Conservation (phyloP, 2,797 vertebrate genomes). For the Melopsittacus undulatus region DNA sequence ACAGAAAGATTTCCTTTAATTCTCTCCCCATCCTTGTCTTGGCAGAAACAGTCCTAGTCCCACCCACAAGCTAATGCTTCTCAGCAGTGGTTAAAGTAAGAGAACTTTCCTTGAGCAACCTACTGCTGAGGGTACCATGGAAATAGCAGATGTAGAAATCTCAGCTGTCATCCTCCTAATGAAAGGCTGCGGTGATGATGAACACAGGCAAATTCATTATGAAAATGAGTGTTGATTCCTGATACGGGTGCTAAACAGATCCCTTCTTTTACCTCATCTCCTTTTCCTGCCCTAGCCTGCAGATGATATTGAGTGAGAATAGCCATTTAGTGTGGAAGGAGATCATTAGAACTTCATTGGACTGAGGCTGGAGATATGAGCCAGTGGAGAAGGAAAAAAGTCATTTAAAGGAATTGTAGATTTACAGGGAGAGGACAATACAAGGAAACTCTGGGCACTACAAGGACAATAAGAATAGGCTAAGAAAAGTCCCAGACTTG, state of each 20-base stretch:
- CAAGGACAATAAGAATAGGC: background rate
- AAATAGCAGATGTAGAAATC: constrained; percentile 15
- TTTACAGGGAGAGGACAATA: background rate
- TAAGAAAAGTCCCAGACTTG: background rate
- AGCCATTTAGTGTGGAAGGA: background rate
- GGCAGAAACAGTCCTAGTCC: background rate
- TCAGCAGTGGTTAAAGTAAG: background rate
- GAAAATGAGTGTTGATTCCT: constrained; percentile 10
- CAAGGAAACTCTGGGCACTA: background rate
- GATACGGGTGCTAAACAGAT: background rate
- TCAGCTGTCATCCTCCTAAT: background rate
- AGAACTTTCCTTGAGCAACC: background rate
- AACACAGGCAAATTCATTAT: constrained; percentile 7
- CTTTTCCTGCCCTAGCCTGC: background rate
- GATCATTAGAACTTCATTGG: background rate
- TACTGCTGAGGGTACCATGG: background rate
- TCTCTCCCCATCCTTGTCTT: background rate
- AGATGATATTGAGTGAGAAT: background rate
- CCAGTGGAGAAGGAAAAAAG: background rate
- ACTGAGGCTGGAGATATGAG: background rate
- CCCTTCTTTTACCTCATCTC: background rate
- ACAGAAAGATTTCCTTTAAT: background rate
- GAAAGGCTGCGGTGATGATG: background rate
- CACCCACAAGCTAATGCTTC: background rate
- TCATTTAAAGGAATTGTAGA: background rate